Base-by-base conservation (phyloP, 2,888 invertebrate species). In the Chrysolina americana region DNA sequence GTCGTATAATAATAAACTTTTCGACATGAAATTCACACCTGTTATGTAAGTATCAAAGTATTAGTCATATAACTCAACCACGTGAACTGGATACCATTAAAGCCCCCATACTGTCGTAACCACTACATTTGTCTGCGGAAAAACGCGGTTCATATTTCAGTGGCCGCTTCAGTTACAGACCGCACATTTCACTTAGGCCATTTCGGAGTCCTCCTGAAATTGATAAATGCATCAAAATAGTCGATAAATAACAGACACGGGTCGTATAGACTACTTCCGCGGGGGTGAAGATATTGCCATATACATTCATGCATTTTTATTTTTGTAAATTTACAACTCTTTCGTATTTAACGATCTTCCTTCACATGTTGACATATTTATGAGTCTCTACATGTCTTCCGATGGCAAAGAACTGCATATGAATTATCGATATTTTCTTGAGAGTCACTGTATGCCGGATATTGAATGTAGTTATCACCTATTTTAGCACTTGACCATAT, bases 71-170 rank as follows among this genome's bases (percentile, higher is more conserved):
- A 53, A 13, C 21, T 53, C 53, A 53, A 53, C 21, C n/a, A 48
- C 53, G 11, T 13, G 53, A 53, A 53, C 15, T 53, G 53, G 53
- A 23, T 53, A 53, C 53, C 19, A 53, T 5, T 1, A 53, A 21
- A 53, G 21, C 53, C 23, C 53, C 13, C 13, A 53, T 23, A 13
- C 5, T 21, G 21, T 53, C 13, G 53, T 53, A 53, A 53, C 53
- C 53, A 59, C 36, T 59, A n/a, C 28, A 59, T 59, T 36, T 28
- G 36, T 59, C 23, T 59, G 59, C 13, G 5, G 59, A 36, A 59
- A 59, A 59, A 59, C n/a, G 28, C 28, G 23, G 36, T n/a, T 59
- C 59, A 59, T 59, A 59, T 59, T 59, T 59, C 59, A 59, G n/a
- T 59, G 53, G 53, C 53, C 11, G 53, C 53, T 59, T 59, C 59